Percentiles rank a stretch among this genome's conserved stretches.
Evolutionary conservation across 2,113 vertebrate species (phyloP).

Genomic region (Dinomys branickii): DNA sequence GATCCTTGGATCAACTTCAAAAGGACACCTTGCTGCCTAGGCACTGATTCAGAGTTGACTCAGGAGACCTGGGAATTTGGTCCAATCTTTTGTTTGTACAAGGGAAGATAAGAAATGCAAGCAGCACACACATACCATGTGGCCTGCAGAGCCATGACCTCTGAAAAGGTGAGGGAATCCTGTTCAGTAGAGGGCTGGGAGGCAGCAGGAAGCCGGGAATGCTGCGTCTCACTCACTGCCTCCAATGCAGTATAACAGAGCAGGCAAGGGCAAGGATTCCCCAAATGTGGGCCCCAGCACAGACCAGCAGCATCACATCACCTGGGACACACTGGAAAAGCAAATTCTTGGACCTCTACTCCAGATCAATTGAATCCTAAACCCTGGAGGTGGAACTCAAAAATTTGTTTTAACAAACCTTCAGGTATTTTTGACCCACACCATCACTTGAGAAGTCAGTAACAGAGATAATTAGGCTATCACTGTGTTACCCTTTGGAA

Average conservation of each 20-base stretch:
- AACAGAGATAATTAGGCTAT: not conserved
- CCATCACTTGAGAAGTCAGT: not conserved
- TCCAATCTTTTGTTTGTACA: not conserved
- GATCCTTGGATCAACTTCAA: fast-evolving
- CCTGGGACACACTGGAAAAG: not conserved
- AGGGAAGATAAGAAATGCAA: not conserved
- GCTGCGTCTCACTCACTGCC: not conserved
- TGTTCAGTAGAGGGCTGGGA: not conserved
- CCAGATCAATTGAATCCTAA: not conserved
- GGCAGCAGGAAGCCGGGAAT: not conserved
- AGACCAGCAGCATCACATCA: not conserved
- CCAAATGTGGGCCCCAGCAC: not conserved
- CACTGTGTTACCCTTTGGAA: not conserved
- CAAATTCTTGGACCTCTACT: not conserved
- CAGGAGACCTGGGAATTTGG: not conserved
- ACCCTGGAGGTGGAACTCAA: not conserved
- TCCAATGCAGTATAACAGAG: not conserved
- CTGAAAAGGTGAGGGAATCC: not conserved
- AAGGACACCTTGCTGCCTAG: not conserved
- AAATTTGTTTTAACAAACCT: not conserved
- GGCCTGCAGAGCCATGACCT: not conserved
- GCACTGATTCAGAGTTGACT: not conserved
- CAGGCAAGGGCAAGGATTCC: not conserved
- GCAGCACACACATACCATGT: not conserved
- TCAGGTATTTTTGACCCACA: not conserved